Evolutionary conservation across 1,140 invertebrate genomes (phyloP), one percentile per base, ranked within the genome.

Genomic region (Asobara japonica): DNA sequence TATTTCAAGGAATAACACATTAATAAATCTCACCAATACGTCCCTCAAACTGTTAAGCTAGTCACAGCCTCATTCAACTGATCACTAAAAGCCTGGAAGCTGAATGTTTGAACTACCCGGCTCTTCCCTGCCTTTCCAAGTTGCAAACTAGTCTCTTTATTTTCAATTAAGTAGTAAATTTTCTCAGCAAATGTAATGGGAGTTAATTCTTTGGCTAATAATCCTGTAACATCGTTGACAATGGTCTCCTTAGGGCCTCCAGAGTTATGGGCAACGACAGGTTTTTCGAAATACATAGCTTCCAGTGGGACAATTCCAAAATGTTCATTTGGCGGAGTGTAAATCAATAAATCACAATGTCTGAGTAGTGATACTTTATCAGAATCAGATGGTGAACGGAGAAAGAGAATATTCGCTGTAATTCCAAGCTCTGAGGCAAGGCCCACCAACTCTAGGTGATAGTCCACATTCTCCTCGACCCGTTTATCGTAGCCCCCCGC

Each of bases 271-370:
- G 98, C 98, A 76, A 99, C 93, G 0, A 99, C 97, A 18, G 98
- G 97, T 80, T 96, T 95, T 27, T 89, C 88, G 80, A 93, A 92
- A 82, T 96, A 97, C 98, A 99, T 99, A 0, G 98, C 97, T 90
- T 99, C 98, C 64, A 99, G 87, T 1, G 98, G 98, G 6, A 99
- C 98, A 82, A 99, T 99, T 4, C 98, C 98, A 91, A 99, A 99
- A 89, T 99, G 98, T 85, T 99, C 98, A 84, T 96, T 96, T 0
- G 93, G 90, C 3, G 98, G 98, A 18, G 98, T 99, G 77, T 99
- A 99, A 13, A 99, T 79, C 3, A 99, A 86, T 81, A 93, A 92
- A 75, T 91, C 89, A 80, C 93, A 93, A 69, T 91, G 83, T 60
- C 91, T 88, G 3, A 99, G 86, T 16, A 99, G 84, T 3, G 92